Base-by-base conservation (phyloP, 2,888 invertebrate species). In the Geotrupes spiniger region DNA sequence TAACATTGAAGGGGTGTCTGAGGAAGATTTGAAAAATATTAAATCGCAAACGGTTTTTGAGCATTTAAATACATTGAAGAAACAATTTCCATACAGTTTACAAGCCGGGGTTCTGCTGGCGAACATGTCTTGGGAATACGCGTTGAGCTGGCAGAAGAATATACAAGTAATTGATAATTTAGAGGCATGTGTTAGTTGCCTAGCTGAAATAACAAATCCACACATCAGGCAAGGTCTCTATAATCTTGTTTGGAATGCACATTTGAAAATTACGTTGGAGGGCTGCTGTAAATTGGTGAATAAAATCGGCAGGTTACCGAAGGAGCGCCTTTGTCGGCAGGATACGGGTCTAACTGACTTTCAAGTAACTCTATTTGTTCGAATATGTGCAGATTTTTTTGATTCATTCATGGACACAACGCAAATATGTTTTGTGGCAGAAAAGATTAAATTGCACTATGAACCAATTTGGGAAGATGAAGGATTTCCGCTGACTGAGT, bases 71-170 rank as follows among this genome's bases (percentile, higher is more conserved):
- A 70, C 86, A 15, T 70, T 91, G 47, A 82, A 83, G 39, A 78
- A 80, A 36, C 88, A 91, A 64, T 95, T 95, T 68, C 95, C 95
- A 0, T 84, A 89, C 58, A 94, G 93, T 69, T 77, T 93, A 43
- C 82, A 86, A 46, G 80, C 87, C 0, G 86, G 89, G 62, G 83
- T 87, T 28, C 74, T 96, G 29, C 76, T 94, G 39, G 83, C 89
- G 9, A 92, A 94, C 68, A 85, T 94, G 79, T 84, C 87, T 56
- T 95, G 95, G 95, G 94, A 95, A 70, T 92, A 89, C 68, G 84
- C 90, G 43, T 81, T 89, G 56, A 80, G 82, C 42, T 96, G 95
- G 94, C 88, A 89, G 65, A 89, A 87, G 69, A 82, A 87, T 57
- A 78, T 85, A 51, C 77, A 83, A 36, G 77, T 80, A 53, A 74